Conservation (phyloP, 2,888 invertebrate genomes). For the Xanthorhoe designata region DNA sequence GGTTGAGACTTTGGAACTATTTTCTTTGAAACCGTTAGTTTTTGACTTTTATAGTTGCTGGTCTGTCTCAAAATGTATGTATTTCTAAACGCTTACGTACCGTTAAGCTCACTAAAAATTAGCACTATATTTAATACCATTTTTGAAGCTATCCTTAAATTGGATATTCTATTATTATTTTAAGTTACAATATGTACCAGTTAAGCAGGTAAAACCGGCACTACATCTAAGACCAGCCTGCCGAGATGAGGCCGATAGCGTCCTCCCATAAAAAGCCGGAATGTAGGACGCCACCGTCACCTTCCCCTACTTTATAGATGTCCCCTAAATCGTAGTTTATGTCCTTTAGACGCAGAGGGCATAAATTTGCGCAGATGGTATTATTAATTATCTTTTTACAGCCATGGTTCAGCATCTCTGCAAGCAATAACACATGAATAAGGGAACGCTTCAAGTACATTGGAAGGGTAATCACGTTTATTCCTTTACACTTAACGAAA, state of each 20-base stretch:
- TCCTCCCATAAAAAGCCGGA: constrained; percentile 79
- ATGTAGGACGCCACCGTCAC: constrained; percentile 76
- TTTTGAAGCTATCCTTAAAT: no score
- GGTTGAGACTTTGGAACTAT: no score
- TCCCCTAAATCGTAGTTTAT: constrained; percentile 77
- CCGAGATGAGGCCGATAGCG: constrained; percentile 75
- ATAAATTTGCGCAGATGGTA: constrained; percentile 29
- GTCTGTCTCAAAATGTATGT: no score
- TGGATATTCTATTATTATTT: not conserved
- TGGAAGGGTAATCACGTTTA: not conserved
- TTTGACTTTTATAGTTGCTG: no score
- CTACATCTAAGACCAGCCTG: constrained; percentile 1
- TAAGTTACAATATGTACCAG: not conserved
- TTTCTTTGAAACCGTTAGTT: no score
- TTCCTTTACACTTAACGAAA: not conserved
- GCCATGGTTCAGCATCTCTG: constrained; percentile 15
- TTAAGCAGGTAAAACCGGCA: constrained; percentile 1
- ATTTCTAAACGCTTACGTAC: no score
- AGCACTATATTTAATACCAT: no score
- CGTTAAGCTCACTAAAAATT: no score
- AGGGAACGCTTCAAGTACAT: not conserved
- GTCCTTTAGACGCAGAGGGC: constrained; percentile 46
- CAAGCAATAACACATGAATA: not conserved
- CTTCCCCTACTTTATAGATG: constrained; percentile 76
- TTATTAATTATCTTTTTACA: constrained; percentile 33